phyloP scores from a whole-genome alignment of 1,140 invertebrate species.

The Aphaenogaster rudis region DNA sequence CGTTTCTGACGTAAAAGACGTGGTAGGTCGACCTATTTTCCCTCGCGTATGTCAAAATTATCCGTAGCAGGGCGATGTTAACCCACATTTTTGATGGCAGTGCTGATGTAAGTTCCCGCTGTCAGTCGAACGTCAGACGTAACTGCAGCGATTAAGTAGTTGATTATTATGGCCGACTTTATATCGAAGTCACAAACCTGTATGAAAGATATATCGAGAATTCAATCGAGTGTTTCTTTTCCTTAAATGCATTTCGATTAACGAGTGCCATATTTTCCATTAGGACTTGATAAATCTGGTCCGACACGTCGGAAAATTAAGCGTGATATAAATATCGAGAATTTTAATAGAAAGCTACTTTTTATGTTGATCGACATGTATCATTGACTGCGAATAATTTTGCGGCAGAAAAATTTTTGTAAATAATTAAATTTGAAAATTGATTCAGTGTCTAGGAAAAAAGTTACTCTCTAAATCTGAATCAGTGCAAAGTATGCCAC shows the following conservation, averaged over 20 bases:
- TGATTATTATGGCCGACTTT: slow-evolving; percentile 18
- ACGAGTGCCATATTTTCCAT: background rate
- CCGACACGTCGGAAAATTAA: background rate
- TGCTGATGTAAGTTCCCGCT: slow-evolving; percentile 15
- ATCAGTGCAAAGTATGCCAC: too few relatives aligned
- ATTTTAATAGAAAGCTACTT: background rate
- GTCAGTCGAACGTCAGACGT: slow-evolving; percentile 32
- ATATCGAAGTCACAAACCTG: background rate
- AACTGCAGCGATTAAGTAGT: slow-evolving; percentile 38
- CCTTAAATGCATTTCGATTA: background rate
- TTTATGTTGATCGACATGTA: background rate
- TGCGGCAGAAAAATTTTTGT: background rate
- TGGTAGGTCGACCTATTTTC: slow-evolving; percentile 36
- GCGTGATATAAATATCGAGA: background rate
- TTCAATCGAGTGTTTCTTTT: background rate
- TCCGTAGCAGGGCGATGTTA: slow-evolving; percentile 11
- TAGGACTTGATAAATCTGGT: background rate
- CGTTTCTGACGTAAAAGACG: slow-evolving; percentile 44
- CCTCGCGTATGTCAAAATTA: slow-evolving; percentile 45
- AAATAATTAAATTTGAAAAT: slow-evolving; percentile 4
- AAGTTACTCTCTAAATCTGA: too few relatives aligned
- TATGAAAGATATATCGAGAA: background rate
- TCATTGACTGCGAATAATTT: background rate
- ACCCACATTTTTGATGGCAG: slow-evolving; percentile 43
- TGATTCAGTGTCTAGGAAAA: background rate